Evolutionary conservation across 2,888 invertebrate species (phyloP).

Genomic region (Axea sp.): DNA sequence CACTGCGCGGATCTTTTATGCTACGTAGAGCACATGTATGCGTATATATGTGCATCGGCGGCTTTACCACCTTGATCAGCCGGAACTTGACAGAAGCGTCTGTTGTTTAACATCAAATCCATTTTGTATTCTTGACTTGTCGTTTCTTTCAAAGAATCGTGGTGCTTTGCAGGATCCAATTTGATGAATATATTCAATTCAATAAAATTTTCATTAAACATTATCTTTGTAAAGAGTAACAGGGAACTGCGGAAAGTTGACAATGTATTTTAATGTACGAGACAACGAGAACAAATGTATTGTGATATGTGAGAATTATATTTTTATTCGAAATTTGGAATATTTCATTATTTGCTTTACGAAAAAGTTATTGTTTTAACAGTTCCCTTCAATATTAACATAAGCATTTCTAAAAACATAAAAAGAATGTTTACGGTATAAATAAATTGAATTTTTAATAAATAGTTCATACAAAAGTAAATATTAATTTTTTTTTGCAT

Average conservation of each 20-base stretch:
- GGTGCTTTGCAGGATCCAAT: slow-evolving; percentile 38
- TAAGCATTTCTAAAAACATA: too few relatives aligned
- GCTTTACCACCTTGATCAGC: slow-evolving; percentile 60
- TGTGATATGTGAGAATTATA: too few relatives aligned
- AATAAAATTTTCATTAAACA: slow-evolving; percentile 44
- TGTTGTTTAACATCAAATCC: slow-evolving; percentile 49
- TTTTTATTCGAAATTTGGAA: too few relatives aligned
- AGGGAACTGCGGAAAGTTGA: not conserved
- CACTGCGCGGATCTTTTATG: slow-evolving; percentile 60
- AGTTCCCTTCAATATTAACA: too few relatives aligned
- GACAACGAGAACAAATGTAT: not conserved
- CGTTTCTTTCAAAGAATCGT: slow-evolving; percentile 37
- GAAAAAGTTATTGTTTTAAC: too few relatives aligned
- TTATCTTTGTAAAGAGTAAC: slow-evolving; percentile 31
- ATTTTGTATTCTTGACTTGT: slow-evolving; percentile 49
- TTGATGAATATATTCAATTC: slow-evolving; percentile 18
- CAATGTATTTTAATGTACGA: slow-evolving; percentile 1
- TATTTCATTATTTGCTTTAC: too few relatives aligned
- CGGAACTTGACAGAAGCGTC: slow-evolving; percentile 57
- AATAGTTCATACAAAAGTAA: too few relatives aligned
- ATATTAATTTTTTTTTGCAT: too few relatives aligned
- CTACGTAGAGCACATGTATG: slow-evolving; percentile 39
- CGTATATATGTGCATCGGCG: slow-evolving; percentile 49
- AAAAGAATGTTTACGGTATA: too few relatives aligned
- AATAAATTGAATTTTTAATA: too few relatives aligned